Base-by-base conservation (phyloP, 2,888 invertebrate species). In the Eupithecia vulgata region DNA sequence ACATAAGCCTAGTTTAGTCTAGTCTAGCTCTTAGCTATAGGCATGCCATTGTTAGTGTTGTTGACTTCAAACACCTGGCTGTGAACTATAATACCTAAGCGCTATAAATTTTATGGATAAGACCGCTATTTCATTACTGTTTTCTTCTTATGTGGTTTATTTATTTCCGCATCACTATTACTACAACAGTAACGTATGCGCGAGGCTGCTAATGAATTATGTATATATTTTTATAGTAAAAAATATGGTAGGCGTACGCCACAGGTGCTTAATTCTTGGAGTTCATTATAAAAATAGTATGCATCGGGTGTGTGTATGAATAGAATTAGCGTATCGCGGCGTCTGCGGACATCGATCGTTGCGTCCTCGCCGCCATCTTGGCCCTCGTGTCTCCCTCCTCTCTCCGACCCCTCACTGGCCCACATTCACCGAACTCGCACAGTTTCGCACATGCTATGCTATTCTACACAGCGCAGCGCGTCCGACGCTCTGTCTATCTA, bases 331-430 rank as follows among this genome's bases (percentile, higher is more conserved):
- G 89, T 91, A 91, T 90, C 89, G 92, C 87, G 76, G 89, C 91
- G 93, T 93, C 93, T 93, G 89, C 90, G 91, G 89, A 90, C 93
- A 94, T 94, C 93, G 94, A 93, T 93, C 94, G 94, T 87, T 90
- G 91, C 92, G 93, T 93, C 93, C 92, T 90, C 92, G 91, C 90
- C 92, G 93, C 94, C 94, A 94, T 94, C 93, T 94, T 94, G 92
- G 93, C 93, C 92, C 92, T 91, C 91, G 87, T 90, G 90, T 91
- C 92, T 91, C 91, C 92, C 93, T 83, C 90, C 88, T 88, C 88
- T 85, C 88, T 85, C 88, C 90, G 85, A 87, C 92, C 91, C 91
- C 91, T 90, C 90, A 89, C 90, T 93, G 93, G 86, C 94, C 94
- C 92, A 94, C 92, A 94, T 94, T 93, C 91, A 88, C 89, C 88